Conservation (phyloP, 1,140 invertebrate species). For the Drosophila sp. region DNA sequence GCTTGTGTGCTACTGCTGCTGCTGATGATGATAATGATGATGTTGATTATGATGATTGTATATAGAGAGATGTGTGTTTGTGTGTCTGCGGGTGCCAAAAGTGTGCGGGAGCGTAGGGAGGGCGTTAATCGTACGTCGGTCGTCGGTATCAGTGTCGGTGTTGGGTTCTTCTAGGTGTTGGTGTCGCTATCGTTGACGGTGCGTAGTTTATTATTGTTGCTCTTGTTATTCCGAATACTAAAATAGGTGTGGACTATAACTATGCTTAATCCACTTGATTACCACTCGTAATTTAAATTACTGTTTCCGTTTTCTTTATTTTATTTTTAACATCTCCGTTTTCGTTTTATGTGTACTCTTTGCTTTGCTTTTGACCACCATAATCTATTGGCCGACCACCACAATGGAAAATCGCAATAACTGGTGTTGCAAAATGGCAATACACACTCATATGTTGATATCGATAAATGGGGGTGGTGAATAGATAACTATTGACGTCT, state of each 20-base stretch:
- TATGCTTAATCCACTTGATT: conserved; percentile 63
- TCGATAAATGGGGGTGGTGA: neutral
- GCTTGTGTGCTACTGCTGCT: neutral
- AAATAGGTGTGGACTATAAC: conserved; percentile 50
- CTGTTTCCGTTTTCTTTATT: conserved; percentile 56
- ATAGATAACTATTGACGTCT: conserved; percentile 1
- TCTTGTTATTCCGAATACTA: conserved; percentile 37
- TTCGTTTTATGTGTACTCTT: conserved; percentile 67
- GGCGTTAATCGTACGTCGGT: conserved; percentile 60
- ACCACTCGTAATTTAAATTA: conserved; percentile 70
- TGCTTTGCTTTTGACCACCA: conserved; percentile 60
- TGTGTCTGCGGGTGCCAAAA: conserved; percentile 45
- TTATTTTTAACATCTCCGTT: conserved; percentile 64
- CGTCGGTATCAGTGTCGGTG: conserved; percentile 51
- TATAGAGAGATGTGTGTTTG: conserved; percentile 22
- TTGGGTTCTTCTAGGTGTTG: conserved; percentile 34
- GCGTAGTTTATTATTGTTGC: conserved; percentile 64
- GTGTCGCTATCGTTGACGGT: conserved; percentile 52
- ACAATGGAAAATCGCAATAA: conserved; percentile 33
- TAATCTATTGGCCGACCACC: conserved; percentile 49
- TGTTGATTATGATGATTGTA: conserved; percentile 52
- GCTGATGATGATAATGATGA: neutral
- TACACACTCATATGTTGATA: neutral
- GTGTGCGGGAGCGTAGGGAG: conserved; percentile 46
- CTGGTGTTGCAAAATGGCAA: conserved; percentile 40